Evolutionary conservation across 2,113 vertebrate species (phyloP), one percentile per base, ranked within the genome.

Genomic region (Tonatia bakeri): DNA sequence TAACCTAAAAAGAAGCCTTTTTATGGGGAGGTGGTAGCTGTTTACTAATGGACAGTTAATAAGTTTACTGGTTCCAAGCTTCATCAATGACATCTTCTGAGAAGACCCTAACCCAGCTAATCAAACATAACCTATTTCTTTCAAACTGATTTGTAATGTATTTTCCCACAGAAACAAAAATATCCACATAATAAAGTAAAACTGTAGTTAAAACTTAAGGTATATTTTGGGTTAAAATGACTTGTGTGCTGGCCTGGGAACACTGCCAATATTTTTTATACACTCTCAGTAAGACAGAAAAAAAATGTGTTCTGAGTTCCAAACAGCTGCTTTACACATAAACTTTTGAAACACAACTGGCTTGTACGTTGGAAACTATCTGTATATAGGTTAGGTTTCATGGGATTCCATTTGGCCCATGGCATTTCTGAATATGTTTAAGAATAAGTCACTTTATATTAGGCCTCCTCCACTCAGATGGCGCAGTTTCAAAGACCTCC

Each of bases 271-370:
- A 72, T 59, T 94, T 96, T 96, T 97, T 85, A 70, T 80, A 86
- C 76, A 84, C 22, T 87, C 94, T 97, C 87, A 92, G 59, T 94
- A 86, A 94, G 61, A 88, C 33, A 31, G 26, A 3, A 7, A 24
- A 43, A 79, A 64, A 93, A 80, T 84, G 64, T 93, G 94, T 84
- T 91, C 90, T 84, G 76, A 87, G 94, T 96, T 96, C 97, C 97
- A 96, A 95, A 96, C 97, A 97, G 96, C 95, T 97, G 96, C 92
- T 90, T 97, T 84, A 95, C 92, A 96, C 73, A 95, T 90, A 96
- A 96, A 96, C 93, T 82, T 94, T 26, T 90, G 92, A 97, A 97
- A 94, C 88, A 90, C 85, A 96, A 96, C 76, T 90, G 84, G 76
- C 76, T 96, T 75, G 54, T 76, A 81, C 52, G 59, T 70, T 95